Evolutionary conservation across 2,113 vertebrate species (phyloP).

Genomic region (Erpornis zantholeuca): DNA sequence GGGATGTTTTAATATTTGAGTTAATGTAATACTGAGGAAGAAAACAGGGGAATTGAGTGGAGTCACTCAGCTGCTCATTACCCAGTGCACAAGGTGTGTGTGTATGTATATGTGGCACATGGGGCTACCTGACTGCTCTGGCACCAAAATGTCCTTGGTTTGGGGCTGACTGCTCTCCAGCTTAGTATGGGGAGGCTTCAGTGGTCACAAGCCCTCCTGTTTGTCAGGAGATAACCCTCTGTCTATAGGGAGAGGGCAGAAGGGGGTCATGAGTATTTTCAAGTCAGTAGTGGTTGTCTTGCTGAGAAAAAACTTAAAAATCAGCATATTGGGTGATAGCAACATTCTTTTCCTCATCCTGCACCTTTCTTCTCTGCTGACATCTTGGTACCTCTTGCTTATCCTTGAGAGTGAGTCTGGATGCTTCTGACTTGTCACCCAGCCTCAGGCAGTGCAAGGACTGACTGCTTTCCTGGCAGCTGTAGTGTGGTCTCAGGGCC

Average conservation of each 20-base stretch:
- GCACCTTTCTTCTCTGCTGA: background rate
- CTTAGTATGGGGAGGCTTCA: background rate
- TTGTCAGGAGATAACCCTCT: background rate
- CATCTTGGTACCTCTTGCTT: background rate
- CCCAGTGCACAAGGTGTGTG: background rate
- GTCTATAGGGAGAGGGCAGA: background rate
- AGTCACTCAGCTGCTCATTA: background rate
- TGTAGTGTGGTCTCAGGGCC: background rate
- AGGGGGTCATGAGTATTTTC: background rate
- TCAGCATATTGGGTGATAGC: background rate
- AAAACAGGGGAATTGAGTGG: background rate
- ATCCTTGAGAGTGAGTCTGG: background rate
- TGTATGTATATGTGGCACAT: rapidly evolving
- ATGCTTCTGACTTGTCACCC: background rate
- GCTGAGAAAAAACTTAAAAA: background rate
- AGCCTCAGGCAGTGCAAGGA: rapidly evolving
- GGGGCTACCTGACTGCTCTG: background rate
- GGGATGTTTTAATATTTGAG: conserved; percentile 52
- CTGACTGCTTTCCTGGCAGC: background rate
- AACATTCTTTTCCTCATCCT: background rate
- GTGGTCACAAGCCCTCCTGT: background rate
- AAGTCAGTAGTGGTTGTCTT: background rate
- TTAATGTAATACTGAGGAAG: conserved; percentile 6
- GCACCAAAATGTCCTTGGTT: background rate
- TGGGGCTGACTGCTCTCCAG: background rate